Conservation (phyloP, 2,113 vertebrate genomes). For the Aegotheles bennettii region DNA sequence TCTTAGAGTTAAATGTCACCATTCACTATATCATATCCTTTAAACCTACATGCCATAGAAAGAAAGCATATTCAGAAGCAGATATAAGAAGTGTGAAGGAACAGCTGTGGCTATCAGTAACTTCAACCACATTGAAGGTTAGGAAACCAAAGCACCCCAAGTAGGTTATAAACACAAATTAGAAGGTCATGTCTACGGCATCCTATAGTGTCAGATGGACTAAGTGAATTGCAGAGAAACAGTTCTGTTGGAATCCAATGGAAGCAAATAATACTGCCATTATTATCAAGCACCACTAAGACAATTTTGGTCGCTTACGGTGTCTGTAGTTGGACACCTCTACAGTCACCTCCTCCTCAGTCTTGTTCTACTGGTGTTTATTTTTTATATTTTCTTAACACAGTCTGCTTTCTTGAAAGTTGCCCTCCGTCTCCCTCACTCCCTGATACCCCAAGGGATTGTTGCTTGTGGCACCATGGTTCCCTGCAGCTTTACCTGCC, state of each 20-base stretch:
- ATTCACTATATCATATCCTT: neutral
- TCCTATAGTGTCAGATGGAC: neutral
- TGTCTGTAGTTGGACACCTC: neutral
- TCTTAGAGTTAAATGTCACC: neutral
- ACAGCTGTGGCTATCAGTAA: neutral
- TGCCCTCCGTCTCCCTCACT: neutral
- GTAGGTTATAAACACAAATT: neutral
- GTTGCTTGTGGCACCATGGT: neutral
- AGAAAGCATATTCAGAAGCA: neutral
- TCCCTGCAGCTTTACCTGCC: neutral
- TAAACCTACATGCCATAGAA: neutral
- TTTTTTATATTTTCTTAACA: neutral
- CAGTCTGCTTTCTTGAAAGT: neutral
- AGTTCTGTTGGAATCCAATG: neutral
- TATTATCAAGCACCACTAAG: neutral
- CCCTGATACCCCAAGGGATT: neutral
- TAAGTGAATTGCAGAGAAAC: neutral
- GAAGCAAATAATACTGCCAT: neutral
- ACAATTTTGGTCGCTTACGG: neutral
- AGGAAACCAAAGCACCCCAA: neutral
- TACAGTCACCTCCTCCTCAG: neutral
- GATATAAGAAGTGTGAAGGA: neutral
- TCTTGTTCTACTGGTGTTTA: neutral
- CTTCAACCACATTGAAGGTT: neutral
- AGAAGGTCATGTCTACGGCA: neutral